phyloP scores from a whole-genome alignment of 1,140 invertebrate genomes.

The Andricus grossulariae region DNA sequence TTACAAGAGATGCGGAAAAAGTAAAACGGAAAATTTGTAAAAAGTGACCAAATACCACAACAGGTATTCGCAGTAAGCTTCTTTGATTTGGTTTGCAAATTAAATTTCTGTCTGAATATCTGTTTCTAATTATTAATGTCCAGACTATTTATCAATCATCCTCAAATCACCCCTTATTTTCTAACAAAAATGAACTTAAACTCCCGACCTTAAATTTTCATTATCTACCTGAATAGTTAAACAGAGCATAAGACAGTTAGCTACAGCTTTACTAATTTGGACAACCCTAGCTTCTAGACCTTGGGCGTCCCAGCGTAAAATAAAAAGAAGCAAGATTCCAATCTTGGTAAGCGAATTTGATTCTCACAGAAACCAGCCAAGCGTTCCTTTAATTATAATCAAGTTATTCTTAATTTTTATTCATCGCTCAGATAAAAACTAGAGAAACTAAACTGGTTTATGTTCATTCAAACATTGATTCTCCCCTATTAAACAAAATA shows the following conservation, averaged over 20 bases:
- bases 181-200: too few species aligned
- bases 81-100: too few species aligned
- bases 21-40: too few species aligned
- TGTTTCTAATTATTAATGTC: too few species aligned
- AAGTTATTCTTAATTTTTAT: not conserved
- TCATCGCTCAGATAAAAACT: not conserved
- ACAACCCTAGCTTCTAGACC: not conserved
- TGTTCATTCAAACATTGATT: slow-evolving; percentile 1
- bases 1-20: too few species aligned
- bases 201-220: too few species aligned
- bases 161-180: too few species aligned
- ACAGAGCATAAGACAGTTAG: not conserved
- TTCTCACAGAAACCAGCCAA: slow-evolving; percentile 13
- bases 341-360: slow-evolving; percentile 20
- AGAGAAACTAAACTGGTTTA: not conserved
- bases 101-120: too few species aligned
- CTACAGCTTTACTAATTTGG: not conserved
- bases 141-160: too few species aligned
- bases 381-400: slow-evolving; percentile 13
- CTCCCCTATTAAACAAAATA: not conserved
- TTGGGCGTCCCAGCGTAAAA: slow-evolving; percentile 13
- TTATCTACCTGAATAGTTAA: too few species aligned
- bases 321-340: not conserved
- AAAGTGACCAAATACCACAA: too few species aligned
- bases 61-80: too few species aligned